Evolutionary conservation across 2,888 invertebrate genomes (phyloP).

Genomic region (Strigamia maritima): DNA sequence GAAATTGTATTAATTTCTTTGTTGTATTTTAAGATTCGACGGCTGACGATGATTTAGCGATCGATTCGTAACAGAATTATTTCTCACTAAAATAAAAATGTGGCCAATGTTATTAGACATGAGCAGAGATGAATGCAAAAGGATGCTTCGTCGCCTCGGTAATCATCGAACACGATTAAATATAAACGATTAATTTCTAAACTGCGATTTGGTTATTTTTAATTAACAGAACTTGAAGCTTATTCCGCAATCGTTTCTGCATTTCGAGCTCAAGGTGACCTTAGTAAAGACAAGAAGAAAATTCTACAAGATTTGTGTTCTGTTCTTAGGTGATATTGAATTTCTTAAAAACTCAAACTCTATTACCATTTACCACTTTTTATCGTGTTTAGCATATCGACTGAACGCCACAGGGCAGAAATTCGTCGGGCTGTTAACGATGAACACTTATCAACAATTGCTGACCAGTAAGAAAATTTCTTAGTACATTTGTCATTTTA

Average conservation of each 20-base stretch:
- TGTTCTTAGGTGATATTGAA: constrained; percentile 55
- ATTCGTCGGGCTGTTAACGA: constrained; percentile 87
- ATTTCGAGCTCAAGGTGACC: constrained; percentile 85
- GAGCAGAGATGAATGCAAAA: constrained; percentile 83
- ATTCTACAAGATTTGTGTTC: constrained; percentile 77
- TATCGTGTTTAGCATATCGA: constrained; percentile 65
- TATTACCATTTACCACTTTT: neutral
- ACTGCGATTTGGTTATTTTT: constrained; percentile 34
- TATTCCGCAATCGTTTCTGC: constrained; percentile 86
- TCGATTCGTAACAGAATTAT: neutral
- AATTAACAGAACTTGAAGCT: constrained; percentile 79
- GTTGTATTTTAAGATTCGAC: neutral
- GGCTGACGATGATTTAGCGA: neutral
- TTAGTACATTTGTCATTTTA: too few species aligned
- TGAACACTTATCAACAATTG: constrained; percentile 81
- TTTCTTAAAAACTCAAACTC: too few species aligned
- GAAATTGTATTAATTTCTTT: neutral
- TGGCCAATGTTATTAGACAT: constrained; percentile 75
- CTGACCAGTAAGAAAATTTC: constrained; percentile 87
- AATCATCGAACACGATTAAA: constrained; percentile 47
- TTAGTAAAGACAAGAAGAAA: constrained; percentile 78
- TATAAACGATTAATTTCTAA: neutral
- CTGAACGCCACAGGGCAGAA: constrained; percentile 88
- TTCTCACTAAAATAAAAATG: constrained; percentile 36
- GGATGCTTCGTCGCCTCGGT: constrained; percentile 82